Conservation (phyloP, 2,113 vertebrate genomes). For the Lycaon pictus region DNA sequence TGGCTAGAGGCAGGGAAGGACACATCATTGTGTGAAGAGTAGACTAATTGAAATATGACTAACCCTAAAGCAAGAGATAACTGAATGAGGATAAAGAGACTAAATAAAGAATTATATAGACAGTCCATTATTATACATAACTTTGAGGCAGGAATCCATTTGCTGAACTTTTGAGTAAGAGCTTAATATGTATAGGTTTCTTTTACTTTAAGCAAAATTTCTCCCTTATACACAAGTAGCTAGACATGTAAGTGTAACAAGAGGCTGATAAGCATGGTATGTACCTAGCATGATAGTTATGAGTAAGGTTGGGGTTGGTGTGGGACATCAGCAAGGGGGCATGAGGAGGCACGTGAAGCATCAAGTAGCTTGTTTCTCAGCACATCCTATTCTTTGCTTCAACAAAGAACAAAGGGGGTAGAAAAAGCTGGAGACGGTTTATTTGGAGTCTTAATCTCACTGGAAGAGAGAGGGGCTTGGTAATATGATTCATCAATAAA, state of each 20-base stretch:
- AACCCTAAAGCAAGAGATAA: not conserved
- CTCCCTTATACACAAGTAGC: not conserved
- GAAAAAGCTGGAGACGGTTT: not conserved
- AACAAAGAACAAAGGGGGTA: not conserved
- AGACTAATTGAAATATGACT: not conserved
- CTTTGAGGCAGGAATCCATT: constrained; percentile 35
- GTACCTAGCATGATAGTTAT: not conserved
- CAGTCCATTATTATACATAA: not conserved
- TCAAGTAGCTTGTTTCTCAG: not conserved
- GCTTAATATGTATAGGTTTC: constrained; percentile 14
- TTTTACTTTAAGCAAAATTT: constrained; percentile 17
- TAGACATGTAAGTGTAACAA: not conserved
- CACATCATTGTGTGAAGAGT: not conserved
- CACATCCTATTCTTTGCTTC: not conserved
- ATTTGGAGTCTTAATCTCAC: constrained; percentile 10
- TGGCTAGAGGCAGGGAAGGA: not conserved
- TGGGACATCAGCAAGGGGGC: not conserved
- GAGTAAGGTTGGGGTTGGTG: not conserved
- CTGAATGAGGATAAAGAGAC: not conserved
- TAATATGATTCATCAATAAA: not conserved
- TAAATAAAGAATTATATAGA: constrained; percentile 14
- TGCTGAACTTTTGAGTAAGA: not conserved
- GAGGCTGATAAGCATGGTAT: not conserved
- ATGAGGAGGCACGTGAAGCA: not conserved
- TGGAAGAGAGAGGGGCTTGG: not conserved